Base-by-base conservation (phyloP, 1,140 invertebrate genomes). In the Sinonovacula constricta region DNA sequence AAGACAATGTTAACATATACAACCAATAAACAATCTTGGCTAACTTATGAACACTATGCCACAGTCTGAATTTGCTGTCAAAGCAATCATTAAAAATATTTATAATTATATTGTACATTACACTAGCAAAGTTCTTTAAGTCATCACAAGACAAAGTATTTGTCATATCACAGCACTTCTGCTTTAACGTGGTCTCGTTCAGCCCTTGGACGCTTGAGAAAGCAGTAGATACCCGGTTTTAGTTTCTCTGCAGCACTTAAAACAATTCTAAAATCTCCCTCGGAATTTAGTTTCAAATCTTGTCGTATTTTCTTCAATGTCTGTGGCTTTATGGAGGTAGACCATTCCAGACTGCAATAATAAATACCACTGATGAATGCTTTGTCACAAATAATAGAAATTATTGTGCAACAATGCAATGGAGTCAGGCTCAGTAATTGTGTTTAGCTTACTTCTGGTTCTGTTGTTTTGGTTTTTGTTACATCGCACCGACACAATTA, bases 181-280 rank as follows among this genome's bases (percentile, higher is more conserved):
- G 18, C 65, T 34, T 59, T 76, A 2, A 5, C 49, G 10, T 34
- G 53, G 14, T 76, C 57, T 31, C 66, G 45, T 1, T 78, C 75
- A 4, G 18, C 4, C 28, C 24, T 82, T 26, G 71, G 60, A 30
- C 79, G 69, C 4, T 82, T 66, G 26, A 88, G 18, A 31, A 83
- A 78, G 10, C 80, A 72, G 62, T 83, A 87, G 18, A 88, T 62
- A 3, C 87, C 87, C 31, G 87, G 87, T 57, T 87, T 86, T n/a
- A 87, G 62, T 75, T 87, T 87, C 39, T 88, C 87, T n/a, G 87
- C 87, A 45, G 79, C 74, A 51, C 86, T 85, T 24, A 88, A 22
- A 12, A 87, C 80, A 31, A 87, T 87, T 12, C 83, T 66, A 53
- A 86, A 83, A 69, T 88, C 86, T 22, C 86, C 87, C 28, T 87